phyloP scores from a whole-genome alignment of 2,797 vertebrate genomes.

The Halcyon chelicuti region DNA sequence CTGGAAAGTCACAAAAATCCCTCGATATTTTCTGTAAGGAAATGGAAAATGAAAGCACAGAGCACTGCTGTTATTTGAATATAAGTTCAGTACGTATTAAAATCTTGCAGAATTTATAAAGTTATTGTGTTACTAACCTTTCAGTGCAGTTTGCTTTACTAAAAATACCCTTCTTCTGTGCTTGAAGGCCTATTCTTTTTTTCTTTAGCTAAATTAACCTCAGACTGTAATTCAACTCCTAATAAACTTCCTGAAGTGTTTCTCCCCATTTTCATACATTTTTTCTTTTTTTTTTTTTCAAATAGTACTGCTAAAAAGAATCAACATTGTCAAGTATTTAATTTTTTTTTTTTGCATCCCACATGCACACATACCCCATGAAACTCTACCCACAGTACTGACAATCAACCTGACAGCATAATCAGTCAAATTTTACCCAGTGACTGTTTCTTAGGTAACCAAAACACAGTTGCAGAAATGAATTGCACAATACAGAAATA shows the following conservation, averaged over 20 bases:
- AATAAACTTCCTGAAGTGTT: constrained; percentile 9
- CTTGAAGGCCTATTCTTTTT: background rate
- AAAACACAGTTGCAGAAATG: background rate
- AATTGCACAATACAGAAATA: background rate
- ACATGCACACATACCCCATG: background rate
- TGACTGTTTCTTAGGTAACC: constrained; percentile 60
- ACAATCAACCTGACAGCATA: constrained; percentile 70
- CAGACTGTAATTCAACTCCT: background rate
- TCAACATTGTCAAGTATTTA: constrained; percentile 36
- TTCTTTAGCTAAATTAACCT: background rate
- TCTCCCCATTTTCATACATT: background rate
- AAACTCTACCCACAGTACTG: constrained; percentile 50
- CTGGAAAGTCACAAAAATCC: background rate
- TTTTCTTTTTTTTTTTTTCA: background rate
- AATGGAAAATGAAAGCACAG: background rate
- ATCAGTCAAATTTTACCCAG: constrained; percentile 51
- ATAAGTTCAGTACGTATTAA: background rate
- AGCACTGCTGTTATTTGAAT: background rate
- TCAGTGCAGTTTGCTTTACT: background rate
- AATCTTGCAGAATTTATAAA: constrained; percentile 1
- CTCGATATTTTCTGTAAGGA: background rate
- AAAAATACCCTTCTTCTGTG: constrained; percentile 6
- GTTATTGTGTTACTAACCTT: constrained; percentile 3
- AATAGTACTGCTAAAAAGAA: background rate
- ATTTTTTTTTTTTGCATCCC: constrained; percentile 21